phyloP scores from a whole-genome alignment of 1,140 invertebrate species.

The Bilobella aurantiaca region DNA sequence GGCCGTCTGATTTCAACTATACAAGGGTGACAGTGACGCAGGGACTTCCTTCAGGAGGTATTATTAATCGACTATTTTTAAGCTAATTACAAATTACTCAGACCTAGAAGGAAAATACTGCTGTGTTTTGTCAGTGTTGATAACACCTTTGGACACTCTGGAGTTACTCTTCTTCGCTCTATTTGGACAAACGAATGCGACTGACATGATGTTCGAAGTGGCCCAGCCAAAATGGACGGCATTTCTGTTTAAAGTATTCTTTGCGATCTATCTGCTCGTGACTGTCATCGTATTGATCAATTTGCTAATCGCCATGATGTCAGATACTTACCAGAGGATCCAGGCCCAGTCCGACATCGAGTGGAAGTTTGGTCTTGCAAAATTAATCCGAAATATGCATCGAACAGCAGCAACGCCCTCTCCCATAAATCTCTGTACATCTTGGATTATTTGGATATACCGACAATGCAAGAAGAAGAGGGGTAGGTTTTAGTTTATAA shows the following conservation, averaged over 20 bases:
- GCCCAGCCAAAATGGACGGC: slow-evolving; percentile 37
- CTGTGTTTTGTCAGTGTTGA: slow-evolving; percentile 54
- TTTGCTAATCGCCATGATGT: slow-evolving; percentile 99
- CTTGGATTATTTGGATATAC: slow-evolving; percentile 74
- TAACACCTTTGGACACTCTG: slow-evolving; percentile 79
- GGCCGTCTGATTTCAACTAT: slow-evolving; percentile 23
- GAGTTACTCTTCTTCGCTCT: slow-evolving; percentile 96
- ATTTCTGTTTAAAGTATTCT: slow-evolving; percentile 51
- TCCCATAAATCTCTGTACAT: slow-evolving; percentile 89
- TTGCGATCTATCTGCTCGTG: slow-evolving; percentile 94
- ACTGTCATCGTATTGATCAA: slow-evolving; percentile 96
- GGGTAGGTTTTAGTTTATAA: slow-evolving; percentile 40
- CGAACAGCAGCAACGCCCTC: slow-evolving; percentile 93
- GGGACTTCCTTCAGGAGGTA: slow-evolving; percentile 54
- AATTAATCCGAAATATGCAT: slow-evolving; percentile 97
- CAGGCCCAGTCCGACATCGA: slow-evolving; percentile 99
- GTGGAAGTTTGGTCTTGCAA: slow-evolving; percentile 98
- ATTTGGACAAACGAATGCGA: slow-evolving; percentile 88
- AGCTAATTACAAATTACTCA: too few relatives aligned
- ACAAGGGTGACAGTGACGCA: slow-evolving; percentile 27
- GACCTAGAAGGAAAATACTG: too few relatives aligned
- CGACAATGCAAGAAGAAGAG: slow-evolving; percentile 61
- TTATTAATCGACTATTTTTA: too few relatives aligned
- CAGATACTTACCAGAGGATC: slow-evolving; percentile 96
- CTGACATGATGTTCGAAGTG: slow-evolving; percentile 41